Base-by-base conservation (phyloP, 2,113 vertebrate species). In the Hyaena hyaena region DNA sequence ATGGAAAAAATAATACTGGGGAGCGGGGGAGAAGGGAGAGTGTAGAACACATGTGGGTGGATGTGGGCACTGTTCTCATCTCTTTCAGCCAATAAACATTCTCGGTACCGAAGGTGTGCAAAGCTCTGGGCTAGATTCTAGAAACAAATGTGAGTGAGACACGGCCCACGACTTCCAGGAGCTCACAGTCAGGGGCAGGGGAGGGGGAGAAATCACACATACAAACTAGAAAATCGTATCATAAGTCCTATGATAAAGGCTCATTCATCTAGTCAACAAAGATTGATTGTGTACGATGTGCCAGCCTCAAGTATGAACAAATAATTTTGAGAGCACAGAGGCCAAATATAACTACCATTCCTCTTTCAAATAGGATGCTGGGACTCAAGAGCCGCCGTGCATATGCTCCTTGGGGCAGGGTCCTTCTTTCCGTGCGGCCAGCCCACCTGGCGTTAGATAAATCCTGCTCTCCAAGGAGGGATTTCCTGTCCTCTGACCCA, bases 251-350 rank as follows among this genome's bases (percentile, higher is more conserved):
- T 53, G 28, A 92, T 90, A 97, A 96, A 96, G 90, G 68, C 81
- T 31, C 87, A 84, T 97, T 97, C 94, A 87, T 96, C 43, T 50
- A 35, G 4, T 63, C 87, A 76, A 92, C 94, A 97, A 96, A 97
- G 97, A 96, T 92, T 89, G 89, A 90, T 35, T 96, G 90, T 96
- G 63, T 9, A n/a, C 9, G 0, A 68, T 6, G 53, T 90, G 84
- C 94, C 94, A 88, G 69, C 74, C 55, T 93, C 87, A 71, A 96
- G 76, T 84, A 79, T 95, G 96, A 90, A 81, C 96, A 97, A 94
- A 96, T 90, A 88, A 90, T 95, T 90, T 82, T 92, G 94, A 96
- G 63, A 93, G 58, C 92, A 79, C 63, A 68, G 61, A 90, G 87
- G 39, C 77, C 83, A 93, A 86, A 61, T 39, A 15, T 50, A 87